A percentile compares a stretch with the other conserved stretches of the same genome.
Conservation (phyloP, 2,113 vertebrate genomes). For the Catharus minimus region DNA sequence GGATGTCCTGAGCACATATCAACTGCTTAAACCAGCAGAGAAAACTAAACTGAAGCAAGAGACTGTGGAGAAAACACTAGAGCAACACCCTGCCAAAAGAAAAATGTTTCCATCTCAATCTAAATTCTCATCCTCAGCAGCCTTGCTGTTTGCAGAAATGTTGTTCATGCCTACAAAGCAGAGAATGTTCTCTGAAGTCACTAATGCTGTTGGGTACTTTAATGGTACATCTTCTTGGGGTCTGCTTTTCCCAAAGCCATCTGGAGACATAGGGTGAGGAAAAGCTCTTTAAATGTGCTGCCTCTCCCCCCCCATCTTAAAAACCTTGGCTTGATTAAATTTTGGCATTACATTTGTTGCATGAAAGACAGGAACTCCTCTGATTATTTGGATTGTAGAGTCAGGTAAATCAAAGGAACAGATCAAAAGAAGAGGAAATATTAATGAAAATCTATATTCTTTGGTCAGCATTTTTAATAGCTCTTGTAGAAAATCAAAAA, state of each 20-base stretch:
- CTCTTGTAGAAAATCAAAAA: conserved; percentile 64
- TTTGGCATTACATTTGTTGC: conserved; percentile 61
- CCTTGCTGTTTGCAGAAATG: neutral
- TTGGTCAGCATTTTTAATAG: conserved; percentile 67
- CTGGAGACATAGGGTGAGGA: neutral
- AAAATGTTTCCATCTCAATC: neutral
- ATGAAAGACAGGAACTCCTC: conserved; percentile 59
- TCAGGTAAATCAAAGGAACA: conserved; percentile 67
- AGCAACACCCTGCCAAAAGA: neutral
- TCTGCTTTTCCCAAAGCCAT: neutral
- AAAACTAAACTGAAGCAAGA: neutral
- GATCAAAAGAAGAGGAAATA: conserved; percentile 66
- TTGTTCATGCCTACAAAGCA: neutral
- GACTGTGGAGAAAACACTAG: neutral
- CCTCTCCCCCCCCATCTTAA: neutral
- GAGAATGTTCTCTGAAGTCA: neutral
- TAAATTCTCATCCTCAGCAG: neutral
- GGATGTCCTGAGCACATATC: neutral
- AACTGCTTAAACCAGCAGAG: neutral
- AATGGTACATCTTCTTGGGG: neutral
- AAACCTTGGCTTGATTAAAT: conserved; percentile 64
- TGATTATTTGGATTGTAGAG: conserved; percentile 55
- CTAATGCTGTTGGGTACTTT: neutral
- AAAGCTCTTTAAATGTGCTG: neutral
- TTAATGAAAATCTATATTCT: conserved; percentile 66